Evolutionary conservation across 2,113 vertebrate species (phyloP).

Genomic region (Potamarius usumacintae): DNA sequence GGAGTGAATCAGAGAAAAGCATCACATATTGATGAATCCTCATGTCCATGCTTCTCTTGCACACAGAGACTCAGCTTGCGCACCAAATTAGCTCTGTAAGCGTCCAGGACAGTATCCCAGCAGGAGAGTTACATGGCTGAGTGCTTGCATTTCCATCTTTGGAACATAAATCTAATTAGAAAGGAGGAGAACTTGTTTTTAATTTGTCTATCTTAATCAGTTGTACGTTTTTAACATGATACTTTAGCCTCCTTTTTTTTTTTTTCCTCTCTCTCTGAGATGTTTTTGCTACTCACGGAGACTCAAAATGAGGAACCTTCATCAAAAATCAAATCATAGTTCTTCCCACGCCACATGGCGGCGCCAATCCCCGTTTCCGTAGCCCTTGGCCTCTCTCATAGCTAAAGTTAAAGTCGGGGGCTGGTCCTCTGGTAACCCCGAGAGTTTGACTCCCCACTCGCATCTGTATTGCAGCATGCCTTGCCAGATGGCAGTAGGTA

Average conservation of each 20-base stretch:
- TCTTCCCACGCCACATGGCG: no score
- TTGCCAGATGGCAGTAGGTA: no score
- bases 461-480: no score
- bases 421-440: no score
- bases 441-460: no score
- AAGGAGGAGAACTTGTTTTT: not conserved
- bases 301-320: not conserved
- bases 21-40: constrained; percentile 9
- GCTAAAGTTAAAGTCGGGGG: no score
- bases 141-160: constrained; percentile 23
- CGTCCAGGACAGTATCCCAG: constrained; percentile 26
- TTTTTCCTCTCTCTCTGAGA: no score
- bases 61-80: constrained; percentile 21
- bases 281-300: not conserved
- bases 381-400: no score
- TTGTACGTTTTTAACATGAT: not conserved
- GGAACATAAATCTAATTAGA: not conserved
- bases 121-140: constrained; percentile 32
- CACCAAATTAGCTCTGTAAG: constrained; percentile 33
- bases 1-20: constrained; percentile 23
- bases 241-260: not conserved
- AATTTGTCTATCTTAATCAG: not conserved
- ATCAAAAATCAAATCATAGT: no score
- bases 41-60: not conserved
- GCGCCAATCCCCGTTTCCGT: no score